These are phyloP conservation scores for Amazona vittata DNA, from an alignment of 2,113 vertebrate genomes.

Conservation along the genomic window DNA sequence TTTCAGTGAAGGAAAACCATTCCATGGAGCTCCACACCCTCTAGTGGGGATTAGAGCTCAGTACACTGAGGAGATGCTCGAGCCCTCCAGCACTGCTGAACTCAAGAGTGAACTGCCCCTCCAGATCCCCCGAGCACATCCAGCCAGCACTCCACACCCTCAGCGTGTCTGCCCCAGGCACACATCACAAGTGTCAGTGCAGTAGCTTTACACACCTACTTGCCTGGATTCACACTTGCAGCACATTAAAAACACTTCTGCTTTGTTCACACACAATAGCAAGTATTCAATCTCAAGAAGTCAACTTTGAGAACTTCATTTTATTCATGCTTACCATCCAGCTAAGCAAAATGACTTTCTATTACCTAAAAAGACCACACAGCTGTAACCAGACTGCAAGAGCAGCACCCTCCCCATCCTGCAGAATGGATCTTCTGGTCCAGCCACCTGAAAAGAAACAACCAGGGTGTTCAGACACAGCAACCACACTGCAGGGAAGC, in stretches of 20 bases:
- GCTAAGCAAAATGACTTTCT: neutral
- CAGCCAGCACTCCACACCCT: neutral
- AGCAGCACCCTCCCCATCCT: neutral
- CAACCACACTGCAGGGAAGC: neutral
- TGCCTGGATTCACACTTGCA: neutral
- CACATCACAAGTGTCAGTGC: neutral
- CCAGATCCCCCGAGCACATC: neutral
- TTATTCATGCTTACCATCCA: neutral
- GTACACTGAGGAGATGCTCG: neutral
- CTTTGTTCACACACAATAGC: fast-evolving
- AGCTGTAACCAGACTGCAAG: neutral
- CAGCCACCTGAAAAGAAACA: constrained; percentile 5
- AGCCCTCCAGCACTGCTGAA: neutral
- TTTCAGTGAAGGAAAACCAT: neutral
- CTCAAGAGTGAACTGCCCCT: fast-evolving
- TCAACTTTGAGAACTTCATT: neutral
- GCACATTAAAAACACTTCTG: neutral
- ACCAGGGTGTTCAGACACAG: neutral
- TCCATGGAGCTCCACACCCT: neutral
- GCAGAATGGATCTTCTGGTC: neutral
- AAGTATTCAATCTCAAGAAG: neutral
- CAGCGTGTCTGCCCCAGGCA: neutral
- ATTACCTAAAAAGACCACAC: neutral
- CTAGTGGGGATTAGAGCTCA: constrained; percentile 18
- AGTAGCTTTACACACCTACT: neutral